Evolutionary conservation across 35 echinoderm and acorn worm genomes (phyloP).

Genomic region (Strongylocentrotus purpuratus): DNA sequence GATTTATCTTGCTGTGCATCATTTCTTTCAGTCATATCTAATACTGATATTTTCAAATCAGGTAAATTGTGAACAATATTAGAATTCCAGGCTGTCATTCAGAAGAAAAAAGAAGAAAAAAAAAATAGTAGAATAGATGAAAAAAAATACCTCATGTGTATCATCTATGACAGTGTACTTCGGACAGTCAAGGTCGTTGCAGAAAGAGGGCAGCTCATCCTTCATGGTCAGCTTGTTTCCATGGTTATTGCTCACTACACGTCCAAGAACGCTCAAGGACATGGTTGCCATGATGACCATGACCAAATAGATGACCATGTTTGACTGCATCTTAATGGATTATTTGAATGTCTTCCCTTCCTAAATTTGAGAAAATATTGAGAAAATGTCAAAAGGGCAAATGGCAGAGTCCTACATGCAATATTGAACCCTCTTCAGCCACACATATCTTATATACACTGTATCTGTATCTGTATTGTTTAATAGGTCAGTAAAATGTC

Average conservation of each 20-base stretch:
- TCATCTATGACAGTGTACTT: constrained; percentile 13
- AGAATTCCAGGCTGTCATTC: background rate
- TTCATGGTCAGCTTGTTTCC: background rate
- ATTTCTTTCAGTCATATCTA: background rate
- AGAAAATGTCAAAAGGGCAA: no score
- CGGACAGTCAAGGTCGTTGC: constrained; percentile 30
- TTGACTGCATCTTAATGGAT: background rate
- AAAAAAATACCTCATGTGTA: background rate
- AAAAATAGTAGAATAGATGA: background rate
- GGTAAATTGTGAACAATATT: background rate
- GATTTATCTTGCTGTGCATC: no score
- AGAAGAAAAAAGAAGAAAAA: background rate
- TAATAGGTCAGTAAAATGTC: no score
- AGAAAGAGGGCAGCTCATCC: constrained; percentile 1
- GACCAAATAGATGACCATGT: background rate
- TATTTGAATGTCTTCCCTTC: background rate
- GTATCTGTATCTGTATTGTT: no score
- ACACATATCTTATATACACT: no score
- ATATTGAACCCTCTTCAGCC: no score
- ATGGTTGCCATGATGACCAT: background rate
- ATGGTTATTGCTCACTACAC: background rate
- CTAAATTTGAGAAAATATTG: no score
- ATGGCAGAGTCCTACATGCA: no score
- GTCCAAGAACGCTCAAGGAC: background rate
- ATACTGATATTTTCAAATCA: background rate